Percentiles rank a stretch among this genome's conserved stretches.
Conservation (phyloP, 1,140 invertebrate genomes). For the Lysiphlebus fabarum region DNA sequence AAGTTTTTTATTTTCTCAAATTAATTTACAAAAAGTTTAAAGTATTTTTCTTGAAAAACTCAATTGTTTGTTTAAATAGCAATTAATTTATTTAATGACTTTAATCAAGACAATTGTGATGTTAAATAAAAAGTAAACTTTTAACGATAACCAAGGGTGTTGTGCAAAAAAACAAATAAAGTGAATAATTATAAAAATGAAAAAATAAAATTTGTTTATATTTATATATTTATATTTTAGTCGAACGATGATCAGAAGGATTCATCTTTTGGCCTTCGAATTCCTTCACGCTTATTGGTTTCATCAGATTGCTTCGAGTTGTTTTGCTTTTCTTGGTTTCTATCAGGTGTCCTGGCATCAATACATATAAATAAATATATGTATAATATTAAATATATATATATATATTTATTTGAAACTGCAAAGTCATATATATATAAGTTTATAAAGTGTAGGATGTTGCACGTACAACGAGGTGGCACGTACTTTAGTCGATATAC, state of each 20-base stretch:
- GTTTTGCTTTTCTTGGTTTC: slow-evolving; percentile 49
- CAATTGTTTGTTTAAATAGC: too few species aligned
- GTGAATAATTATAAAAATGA: neutral
- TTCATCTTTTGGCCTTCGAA: slow-evolving; percentile 30
- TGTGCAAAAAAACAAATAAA: neutral
- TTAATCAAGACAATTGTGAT: too few species aligned
- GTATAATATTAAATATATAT: slow-evolving; percentile 3
- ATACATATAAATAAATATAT: slow-evolving; percentile 3
- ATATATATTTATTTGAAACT: neutral
- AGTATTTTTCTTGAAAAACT: too few species aligned
- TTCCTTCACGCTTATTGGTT: slow-evolving; percentile 55
- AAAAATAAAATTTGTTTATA: neutral
- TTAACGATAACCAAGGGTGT: too few species aligned
- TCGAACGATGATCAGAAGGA: slow-evolving; percentile 8
- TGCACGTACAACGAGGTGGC: slow-evolving; percentile 39
- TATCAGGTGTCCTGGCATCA: slow-evolving; percentile 36
- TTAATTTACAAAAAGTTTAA: too few species aligned
- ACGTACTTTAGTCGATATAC: slow-evolving; percentile 42
- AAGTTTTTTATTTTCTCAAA: too few species aligned
- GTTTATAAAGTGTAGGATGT: slow-evolving; percentile 29
- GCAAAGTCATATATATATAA: too few species aligned
- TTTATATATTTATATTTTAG: too few species aligned
- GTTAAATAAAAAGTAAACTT: too few species aligned
- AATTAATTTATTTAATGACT: too few species aligned
- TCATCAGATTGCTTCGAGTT: slow-evolving; percentile 52